phyloP scores from a whole-genome alignment of 2,113 vertebrate species.

The Chaetops frenatus region DNA sequence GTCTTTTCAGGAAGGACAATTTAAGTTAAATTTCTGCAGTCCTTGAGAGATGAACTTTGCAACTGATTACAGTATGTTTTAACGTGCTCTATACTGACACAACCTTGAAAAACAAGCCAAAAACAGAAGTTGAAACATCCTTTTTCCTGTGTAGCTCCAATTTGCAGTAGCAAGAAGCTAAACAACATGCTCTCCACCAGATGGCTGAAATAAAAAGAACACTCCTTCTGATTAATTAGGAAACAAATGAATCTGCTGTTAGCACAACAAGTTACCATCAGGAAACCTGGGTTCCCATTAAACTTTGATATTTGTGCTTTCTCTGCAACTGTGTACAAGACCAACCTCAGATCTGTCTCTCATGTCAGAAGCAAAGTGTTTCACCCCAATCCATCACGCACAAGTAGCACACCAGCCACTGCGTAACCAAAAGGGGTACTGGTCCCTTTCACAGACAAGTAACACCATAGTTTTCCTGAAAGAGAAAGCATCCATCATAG shows the following conservation, averaged over 20 bases:
- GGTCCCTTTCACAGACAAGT: neutral
- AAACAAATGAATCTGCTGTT: conserved; percentile 71
- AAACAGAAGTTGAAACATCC: conserved; percentile 64
- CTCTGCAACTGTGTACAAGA: neutral
- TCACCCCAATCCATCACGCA: neutral
- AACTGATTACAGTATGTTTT: neutral
- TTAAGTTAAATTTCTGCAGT: neutral
- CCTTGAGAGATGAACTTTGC: neutral
- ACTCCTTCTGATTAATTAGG: conserved; percentile 69
- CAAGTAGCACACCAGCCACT: neutral
- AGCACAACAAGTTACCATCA: conserved; percentile 64
- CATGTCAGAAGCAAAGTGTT: neutral
- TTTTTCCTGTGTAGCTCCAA: conserved; percentile 56
- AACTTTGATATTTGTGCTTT: neutral
- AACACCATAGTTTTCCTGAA: neutral
- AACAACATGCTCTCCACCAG: conserved; percentile 68
- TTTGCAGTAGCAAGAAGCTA: conserved; percentile 61
- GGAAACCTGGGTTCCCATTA: conserved; percentile 30
- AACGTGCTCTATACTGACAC: conserved; percentile 16
- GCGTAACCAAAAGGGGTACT: neutral
- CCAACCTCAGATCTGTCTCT: neutral
- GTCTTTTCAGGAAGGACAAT: neutral
- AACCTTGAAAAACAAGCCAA: conserved; percentile 58
- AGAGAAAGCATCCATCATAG: neutral
- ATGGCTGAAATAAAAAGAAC: conserved; percentile 72